Base-by-base conservation (phyloP, 2,113 vertebrate genomes). In the Eleginops maclovinus region DNA sequence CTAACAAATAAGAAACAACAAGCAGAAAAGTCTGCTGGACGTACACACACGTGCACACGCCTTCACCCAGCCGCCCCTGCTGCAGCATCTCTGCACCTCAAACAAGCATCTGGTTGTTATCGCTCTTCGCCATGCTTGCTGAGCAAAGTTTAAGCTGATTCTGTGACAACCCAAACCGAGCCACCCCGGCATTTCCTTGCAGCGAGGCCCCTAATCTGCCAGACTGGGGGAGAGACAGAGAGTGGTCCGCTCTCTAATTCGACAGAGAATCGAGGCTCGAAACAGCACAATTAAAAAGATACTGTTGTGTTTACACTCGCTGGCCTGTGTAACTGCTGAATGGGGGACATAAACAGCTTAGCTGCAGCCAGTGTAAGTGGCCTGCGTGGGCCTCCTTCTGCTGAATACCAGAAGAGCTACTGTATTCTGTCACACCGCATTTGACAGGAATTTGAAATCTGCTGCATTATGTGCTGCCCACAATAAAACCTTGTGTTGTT, bases 91-190 rank as follows among this genome's bases (percentile, higher is more conserved):
- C 84, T 75, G 79, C 90, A 87, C 82, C 19, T 72, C 86, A 93
- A 94, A 95, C 87, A 90, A 92, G 86, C 80, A 79, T 76, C 82
- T 59, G 80, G 87, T 78, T 86, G 93, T 95, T 95, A 95, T 95
- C 95, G 73, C 91, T 67, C 68, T 77, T 72, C 75, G 80, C 90
- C 94, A 95, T 86, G 82, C 93, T 91, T 26, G 83, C 92, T 91
- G 91, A 93, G 90, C 90, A 94, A 95, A 95, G 94, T 94, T 95
- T 94, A 95, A 94, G 94, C 94, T 93, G 93, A 95, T 94, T 90
- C 89, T 12, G 70, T 90, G 94, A 94, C 94, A 94, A 92, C 89
- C 83, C 82, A 88, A 90, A 92, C 89, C 44, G 58, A 92, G 92
- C 92, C 90, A 88, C 91, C 89, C 91, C 89, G 83, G 88, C 89